Evolutionary conservation across 2,888 invertebrate species (phyloP).

Genomic region (Sphecodes monilicornis): DNA sequence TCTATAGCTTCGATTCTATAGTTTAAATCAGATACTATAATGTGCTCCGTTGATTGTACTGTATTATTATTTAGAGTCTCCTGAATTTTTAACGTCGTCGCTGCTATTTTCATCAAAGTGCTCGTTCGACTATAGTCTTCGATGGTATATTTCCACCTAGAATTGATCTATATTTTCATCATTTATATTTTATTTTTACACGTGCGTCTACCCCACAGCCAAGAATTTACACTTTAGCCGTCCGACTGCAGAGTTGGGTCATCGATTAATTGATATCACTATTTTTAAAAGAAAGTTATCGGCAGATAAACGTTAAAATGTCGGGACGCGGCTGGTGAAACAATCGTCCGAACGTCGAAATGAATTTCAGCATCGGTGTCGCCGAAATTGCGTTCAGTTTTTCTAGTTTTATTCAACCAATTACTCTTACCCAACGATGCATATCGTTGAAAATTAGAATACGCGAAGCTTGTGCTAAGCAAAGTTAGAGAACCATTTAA

Average conservation of each 20-base stretch:
- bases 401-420: background rate
- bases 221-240: slow-evolving; percentile 10
- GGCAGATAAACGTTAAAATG: background rate
- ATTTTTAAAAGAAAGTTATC: background rate
- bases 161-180: background rate
- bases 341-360: background rate
- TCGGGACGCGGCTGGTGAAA: background rate
- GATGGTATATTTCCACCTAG: background rate
- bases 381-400: background rate
- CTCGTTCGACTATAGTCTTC: background rate
- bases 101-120: background rate
- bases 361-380: background rate
- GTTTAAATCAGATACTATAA: too few relatives aligned
- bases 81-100: background rate
- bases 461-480: too few relatives aligned
- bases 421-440: background rate
- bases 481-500: too few relatives aligned
- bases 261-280: slow-evolving; percentile 6
- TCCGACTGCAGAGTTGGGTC: slow-evolving; percentile 3
- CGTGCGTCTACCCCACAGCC: slow-evolving; percentile 1
- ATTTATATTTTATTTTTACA: slow-evolving; percentile 2
- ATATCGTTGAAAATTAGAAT: too few relatives aligned
- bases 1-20: too few relatives aligned
- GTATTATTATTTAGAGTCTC: background rate
- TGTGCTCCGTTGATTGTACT: too few relatives aligned